A percentile compares a stretch with the other conserved stretches of the same genome.
Conservation (phyloP, 2,888 invertebrate genomes). For the Acronicta leporina region DNA sequence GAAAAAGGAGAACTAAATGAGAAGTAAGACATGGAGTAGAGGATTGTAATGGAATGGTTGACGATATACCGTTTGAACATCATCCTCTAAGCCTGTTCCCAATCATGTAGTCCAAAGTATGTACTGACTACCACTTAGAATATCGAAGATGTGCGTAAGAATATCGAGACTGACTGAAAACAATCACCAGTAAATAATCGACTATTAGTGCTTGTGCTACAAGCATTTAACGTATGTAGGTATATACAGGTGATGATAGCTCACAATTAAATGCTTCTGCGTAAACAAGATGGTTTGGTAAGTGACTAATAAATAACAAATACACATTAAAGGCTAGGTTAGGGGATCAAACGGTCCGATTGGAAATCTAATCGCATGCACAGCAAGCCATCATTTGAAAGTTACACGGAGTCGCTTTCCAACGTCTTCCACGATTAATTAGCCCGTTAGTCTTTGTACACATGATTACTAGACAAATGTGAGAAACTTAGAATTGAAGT, state of each 20-base stretch:
- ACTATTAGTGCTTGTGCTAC: neutral
- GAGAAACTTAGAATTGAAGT: conserved; percentile 39
- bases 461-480: conserved; percentile 46
- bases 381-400: conserved; percentile 64
- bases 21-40: no score
- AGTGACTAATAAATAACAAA: conserved; percentile 43
- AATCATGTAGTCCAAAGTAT: no score
- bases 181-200: neutral
- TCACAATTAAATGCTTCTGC: conserved; percentile 22
- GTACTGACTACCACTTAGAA: no score
- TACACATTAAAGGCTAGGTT: conserved; percentile 36
- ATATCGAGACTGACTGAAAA: no score
- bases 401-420: conserved; percentile 63
- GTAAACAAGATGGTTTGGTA: conserved; percentile 27
- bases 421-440: conserved; percentile 66
- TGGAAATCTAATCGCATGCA: conserved; percentile 65
- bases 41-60: neutral
- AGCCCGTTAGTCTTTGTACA: conserved; percentile 63
- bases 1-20: no score
- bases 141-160: no score
- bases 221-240: neutral
- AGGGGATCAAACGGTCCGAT: conserved; percentile 59
- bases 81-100: no score
- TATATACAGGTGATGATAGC: neutral
- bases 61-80: neutral